Evolutionary conservation across 2,888 invertebrate genomes (phyloP).

Genomic region (Invenusta paracnida): DNA sequence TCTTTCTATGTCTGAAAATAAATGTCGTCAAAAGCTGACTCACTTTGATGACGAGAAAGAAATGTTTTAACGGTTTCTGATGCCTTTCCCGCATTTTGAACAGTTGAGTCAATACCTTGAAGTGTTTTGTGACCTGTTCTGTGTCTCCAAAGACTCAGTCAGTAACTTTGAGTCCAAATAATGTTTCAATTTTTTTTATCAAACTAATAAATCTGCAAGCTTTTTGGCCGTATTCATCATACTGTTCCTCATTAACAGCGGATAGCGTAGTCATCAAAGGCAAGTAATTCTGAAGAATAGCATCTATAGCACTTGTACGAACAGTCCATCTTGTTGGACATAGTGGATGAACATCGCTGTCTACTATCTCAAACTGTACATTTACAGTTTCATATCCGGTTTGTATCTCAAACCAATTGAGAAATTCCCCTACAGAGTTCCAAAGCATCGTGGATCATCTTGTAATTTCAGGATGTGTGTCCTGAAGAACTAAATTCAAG

Average conservation of each 20-base stretch:
- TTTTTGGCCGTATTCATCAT: background rate
- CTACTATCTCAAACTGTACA: background rate
- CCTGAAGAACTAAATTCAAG: background rate
- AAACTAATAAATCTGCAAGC: background rate
- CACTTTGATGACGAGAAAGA: background rate
- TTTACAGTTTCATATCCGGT: background rate
- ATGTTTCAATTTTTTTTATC: background rate
- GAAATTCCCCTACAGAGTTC: background rate
- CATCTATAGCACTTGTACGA: background rate
- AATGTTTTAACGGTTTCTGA: constrained; percentile 1
- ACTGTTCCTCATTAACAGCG: background rate
- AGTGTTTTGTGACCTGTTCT: background rate
- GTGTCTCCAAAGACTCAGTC: background rate
- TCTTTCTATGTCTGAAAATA: constrained; percentile 4
- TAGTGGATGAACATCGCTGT: background rate
- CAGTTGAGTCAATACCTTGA: background rate
- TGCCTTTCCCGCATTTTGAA: constrained; percentile 9
- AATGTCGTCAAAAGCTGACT: constrained; percentile 15
- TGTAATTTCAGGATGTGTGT: background rate
- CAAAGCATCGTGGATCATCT: background rate
- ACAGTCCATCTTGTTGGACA: background rate
- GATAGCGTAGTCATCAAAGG: background rate
- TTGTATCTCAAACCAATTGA: background rate
- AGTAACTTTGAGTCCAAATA: background rate
- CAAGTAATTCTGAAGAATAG: constrained; percentile 7